phyloP scores from a whole-genome alignment of 2,888 invertebrate genomes.

The Heliothis peltigera region DNA sequence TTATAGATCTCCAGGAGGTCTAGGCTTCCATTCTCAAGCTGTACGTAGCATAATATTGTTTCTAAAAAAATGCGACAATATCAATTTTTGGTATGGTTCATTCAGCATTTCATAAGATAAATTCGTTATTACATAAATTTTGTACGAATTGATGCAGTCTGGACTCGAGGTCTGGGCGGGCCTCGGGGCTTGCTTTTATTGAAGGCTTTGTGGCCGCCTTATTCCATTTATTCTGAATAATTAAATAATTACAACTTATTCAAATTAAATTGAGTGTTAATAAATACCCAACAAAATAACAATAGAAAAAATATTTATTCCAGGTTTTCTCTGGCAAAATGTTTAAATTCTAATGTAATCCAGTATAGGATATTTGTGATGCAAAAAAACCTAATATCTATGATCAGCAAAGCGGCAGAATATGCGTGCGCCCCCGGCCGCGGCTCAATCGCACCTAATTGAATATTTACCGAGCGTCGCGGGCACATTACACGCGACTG shows the following conservation, averaged over 20 bases:
- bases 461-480: slow-evolving; percentile 61
- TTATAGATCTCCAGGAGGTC: neutral
- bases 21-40: neutral
- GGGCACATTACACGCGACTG: slow-evolving; percentile 55
- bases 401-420: slow-evolving; percentile 32
- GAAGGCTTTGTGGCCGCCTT: neutral
- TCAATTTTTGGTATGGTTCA: neutral
- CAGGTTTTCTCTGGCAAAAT: too few species aligned
- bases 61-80: neutral
- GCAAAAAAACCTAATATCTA: slow-evolving; percentile 30
- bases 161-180: neutral
- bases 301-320: too few species aligned
- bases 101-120: neutral
- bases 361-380: slow-evolving; percentile 15
- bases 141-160: neutral
- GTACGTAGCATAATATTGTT: neutral
- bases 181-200: neutral
- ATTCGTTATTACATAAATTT: neutral
- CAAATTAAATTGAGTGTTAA: too few species aligned
- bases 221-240: too few species aligned
- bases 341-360: neutral
- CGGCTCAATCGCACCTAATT: slow-evolving; percentile 57
- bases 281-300: too few species aligned
- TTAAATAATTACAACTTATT: too few species aligned
- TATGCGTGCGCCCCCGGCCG: slow-evolving; percentile 13